Evolutionary conservation across 1,140 invertebrate species (phyloP).

Genomic region (Temnothorax curvispinosus): DNA sequence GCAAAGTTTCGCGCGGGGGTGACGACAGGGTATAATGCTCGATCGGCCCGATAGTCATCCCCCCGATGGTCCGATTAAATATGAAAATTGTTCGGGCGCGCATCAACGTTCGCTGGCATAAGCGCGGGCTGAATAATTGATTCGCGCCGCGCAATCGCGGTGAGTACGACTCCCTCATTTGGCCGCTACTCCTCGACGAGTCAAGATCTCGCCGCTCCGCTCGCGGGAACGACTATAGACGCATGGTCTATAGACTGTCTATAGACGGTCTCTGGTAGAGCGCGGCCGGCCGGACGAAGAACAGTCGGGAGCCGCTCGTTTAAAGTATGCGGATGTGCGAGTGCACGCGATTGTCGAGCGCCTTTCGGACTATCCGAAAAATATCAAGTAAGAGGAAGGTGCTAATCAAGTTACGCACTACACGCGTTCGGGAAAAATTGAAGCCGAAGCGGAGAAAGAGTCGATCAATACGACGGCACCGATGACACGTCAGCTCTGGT

Average conservation of each 20-base stretch:
- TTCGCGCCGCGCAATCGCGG: conserved; percentile 46
- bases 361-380: not conserved
- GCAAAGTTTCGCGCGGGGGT: conserved; percentile 45
- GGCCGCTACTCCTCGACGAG: not conserved
- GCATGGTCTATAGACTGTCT: conserved; percentile 62
- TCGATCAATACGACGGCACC: not conserved
- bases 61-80: conserved; percentile 41
- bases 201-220: conserved; percentile 5
- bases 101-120: conserved; percentile 36
- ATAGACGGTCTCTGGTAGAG: conserved; percentile 34
- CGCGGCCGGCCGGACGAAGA: not conserved
- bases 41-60: conserved; percentile 1
- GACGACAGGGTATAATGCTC: conserved; percentile 23
- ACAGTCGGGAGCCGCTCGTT: not conserved
- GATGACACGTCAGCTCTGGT: not conserved
- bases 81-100: conserved; percentile 32
- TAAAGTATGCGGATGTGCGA: conserved; percentile 17
- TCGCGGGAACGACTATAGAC: conserved; percentile 40
- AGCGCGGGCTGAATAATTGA: conserved; percentile 61
- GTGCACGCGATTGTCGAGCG: not conserved
- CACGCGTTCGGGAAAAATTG: not conserved
- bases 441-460: not conserved
- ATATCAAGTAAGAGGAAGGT: not conserved
- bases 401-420: not conserved
- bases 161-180: conserved; percentile 46